Base-by-base conservation (phyloP, 2,888 invertebrate species). In the Germaria angustata region DNA sequence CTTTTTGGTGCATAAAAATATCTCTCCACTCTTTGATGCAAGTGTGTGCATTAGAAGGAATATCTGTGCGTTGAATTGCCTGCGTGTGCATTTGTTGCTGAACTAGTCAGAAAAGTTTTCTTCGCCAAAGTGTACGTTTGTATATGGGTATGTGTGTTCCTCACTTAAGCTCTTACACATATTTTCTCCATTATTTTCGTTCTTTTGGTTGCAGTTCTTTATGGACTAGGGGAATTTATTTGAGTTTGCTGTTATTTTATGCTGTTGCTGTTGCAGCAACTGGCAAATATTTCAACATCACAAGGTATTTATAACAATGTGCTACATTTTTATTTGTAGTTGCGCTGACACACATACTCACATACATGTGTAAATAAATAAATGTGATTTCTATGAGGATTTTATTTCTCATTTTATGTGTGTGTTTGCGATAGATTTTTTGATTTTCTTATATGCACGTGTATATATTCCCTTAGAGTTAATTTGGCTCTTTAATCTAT, bases 301-400 rank as follows among this genome's bases (percentile, higher is more conserved):
- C 36, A 44, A 36, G 55, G 41, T 36, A 39, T 20, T 66, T 77
- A 46, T 28, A 78, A 55, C 44, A 78, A 71, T 63, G 63, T 78
- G 63, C 78, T 68, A 32, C 63, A 78, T 46, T 53, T 17, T 65
- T 5, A 34, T 46, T 55, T 66, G 44, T 11, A 36, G 28, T 36
- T 46, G 65, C 65, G 15, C 77, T 68, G 66, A 77, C 72, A 61
- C 28, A 28, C 6, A 28, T 5, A 28, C 6, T 28, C 6, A 61
- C n/a, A n/a, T n/a, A n/a, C n/a, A n/a, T n/a, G n/a, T n/a, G n/a
- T n/a, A n/a, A n/a, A n/a, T 72, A 66, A 76, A 72, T 66, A 39
- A 57, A 77, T 68, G 72, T 22, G 51, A 34, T 13, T 80, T 53
- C 72, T 34, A 77, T 77, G 76, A 53, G 76, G 66, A 65, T 59